Base-by-base conservation (phyloP, 2,797 vertebrate species). In the Tiaroga cobitis region DNA sequence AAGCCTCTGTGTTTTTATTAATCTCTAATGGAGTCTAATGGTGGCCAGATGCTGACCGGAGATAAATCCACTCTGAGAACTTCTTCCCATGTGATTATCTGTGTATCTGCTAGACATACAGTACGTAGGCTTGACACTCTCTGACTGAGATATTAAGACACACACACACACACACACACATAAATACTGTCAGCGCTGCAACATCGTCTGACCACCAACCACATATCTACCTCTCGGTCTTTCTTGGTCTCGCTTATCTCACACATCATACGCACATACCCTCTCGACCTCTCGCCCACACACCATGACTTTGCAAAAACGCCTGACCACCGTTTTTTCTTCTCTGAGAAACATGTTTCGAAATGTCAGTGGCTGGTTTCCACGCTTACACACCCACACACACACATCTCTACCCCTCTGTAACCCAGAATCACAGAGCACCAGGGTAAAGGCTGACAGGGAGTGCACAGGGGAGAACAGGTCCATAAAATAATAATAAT, bases 291-390 rank as follows among this genome's bases (percentile, higher is more conserved):
- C 56, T 51, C 32, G 5, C 49, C 43, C 76, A 83, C 77, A 70
- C 75, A 29, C 56, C 1, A 34, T 81, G 70, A 84, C 72, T 80
- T 46, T 76, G 61, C 82, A 80, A 70, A 81, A 80, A 75, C 8
- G 49, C 68, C 63, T 54, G 34, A 54, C 49, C 41, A 61, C 9
- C 0, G 6, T 8, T 65, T 73, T 65, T 82, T 67, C 61, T 51
- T 67, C 70, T 63, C 29, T 34, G 56, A 74, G 37, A 82, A 72
- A 34, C 54, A 46, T 21, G 3, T 83, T 75, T 83, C 5, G 16
- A 83, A 67, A 83, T 65, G 29, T 49, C 54, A 34, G 54, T 21
- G 46, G 51, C 65, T 85, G 51, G 29, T 85, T 80, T 80, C 56
- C 59, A 83, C 77, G 1, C 80, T 26, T 43, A 78, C 56, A 85